phyloP scores from a whole-genome alignment of 2,113 vertebrate genomes.

The Cololabis saira region DNA sequence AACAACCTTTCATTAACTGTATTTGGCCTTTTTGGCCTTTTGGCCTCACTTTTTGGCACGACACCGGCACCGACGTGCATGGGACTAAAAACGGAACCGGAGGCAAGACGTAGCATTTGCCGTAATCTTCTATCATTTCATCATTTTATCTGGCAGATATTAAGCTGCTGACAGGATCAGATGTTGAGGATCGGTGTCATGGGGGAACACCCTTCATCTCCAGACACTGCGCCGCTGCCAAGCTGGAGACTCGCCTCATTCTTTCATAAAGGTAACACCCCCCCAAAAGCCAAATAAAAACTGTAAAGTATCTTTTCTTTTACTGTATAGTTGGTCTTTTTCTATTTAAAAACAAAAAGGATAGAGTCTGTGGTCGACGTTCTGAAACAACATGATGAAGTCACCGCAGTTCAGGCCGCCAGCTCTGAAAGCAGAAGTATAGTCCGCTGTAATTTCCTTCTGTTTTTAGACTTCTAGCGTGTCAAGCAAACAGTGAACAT shows the following conservation, averaged over 20 bases:
- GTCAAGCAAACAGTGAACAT: neutral
- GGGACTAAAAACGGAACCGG: neutral
- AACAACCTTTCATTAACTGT: no score
- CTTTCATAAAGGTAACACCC: no score
- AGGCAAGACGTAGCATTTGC: neutral
- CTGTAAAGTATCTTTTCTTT: neutral
- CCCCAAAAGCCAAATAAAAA: neutral
- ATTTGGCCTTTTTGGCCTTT: no score
- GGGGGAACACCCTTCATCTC: no score
- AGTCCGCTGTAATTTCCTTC: constrained; percentile 11
- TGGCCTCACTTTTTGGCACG: no score
- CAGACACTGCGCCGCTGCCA: no score
- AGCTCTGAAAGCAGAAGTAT: constrained; percentile 42
- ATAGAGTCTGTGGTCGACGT: neutral
- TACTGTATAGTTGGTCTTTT: neutral
- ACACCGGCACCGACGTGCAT: no score
- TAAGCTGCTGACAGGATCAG: no score
- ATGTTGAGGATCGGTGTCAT: no score
- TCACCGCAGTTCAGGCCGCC: neutral
- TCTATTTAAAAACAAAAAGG: neutral
- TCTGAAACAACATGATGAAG: neutral
- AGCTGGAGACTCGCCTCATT: no score
- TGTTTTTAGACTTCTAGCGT: neutral
- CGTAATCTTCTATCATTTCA: neutral
- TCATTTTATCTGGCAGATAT: no score